Evolutionary conservation across 2,888 invertebrate species (phyloP), one percentile per base, ranked within the genome.

Genomic region (Drosophila planitibia): DNA sequence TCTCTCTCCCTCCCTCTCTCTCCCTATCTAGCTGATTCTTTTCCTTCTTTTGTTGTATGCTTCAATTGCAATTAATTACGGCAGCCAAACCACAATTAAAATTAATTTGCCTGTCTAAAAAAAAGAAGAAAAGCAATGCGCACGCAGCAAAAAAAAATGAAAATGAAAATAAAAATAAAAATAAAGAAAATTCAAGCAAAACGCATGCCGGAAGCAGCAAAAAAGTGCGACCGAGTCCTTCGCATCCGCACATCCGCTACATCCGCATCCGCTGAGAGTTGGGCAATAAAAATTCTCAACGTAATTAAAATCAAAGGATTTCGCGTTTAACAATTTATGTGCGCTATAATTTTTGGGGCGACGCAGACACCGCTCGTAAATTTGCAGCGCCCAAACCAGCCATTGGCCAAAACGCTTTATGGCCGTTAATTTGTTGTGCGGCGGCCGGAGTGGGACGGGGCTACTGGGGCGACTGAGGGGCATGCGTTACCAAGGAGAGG

Each of bases 251-350:
- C 63, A 47, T 49, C 58, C 49, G 67, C 35, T 14, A 47, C 47
- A 39, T 70, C 58, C 68, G 68, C 68, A 63, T 69, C 73, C 74
- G 63, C 49, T 54, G n/a, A 51, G 71, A 55, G 74, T 71, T 74
- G 77, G 88, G 85, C 87, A 86, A 86, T 90, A 88, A 90, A 90
- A 89, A 89, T 90, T 88, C 88, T 79, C 82, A 33, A 79, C 82
- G 90, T 90, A 90, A 90, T 90, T 90, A 90, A 90, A 90, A 90
- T 90, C 90, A 90, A 90, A 90, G 90, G 90, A 90, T 90, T 90
- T 90, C 89, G 88, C 86, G 81, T 89, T 88, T 79, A 84, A 85
- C 85, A 90, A 90, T 90, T 90, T 90, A 90, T 90, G 89, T 88
- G 75, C 81, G 89, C 89, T 85, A 90, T 90, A 89, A 90, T 85